Evolutionary conservation across 2,888 invertebrate genomes (phyloP).

Genomic region (Pedicia rivosa): DNA sequence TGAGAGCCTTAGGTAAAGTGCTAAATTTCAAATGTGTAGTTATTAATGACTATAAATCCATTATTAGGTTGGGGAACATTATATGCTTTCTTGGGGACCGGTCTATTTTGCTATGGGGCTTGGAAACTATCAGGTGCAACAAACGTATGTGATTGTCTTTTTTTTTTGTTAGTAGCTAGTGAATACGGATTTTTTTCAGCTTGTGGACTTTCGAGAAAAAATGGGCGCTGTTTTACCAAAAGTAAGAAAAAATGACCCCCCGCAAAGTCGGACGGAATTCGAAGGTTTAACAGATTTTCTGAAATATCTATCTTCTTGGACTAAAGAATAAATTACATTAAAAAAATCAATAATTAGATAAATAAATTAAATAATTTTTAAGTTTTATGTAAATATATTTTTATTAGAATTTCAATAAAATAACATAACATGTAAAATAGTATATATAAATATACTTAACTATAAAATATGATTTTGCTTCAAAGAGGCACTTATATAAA

Average conservation of each 20-base stretch:
- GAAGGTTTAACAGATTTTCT: conserved; percentile 69
- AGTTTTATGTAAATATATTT: not conserved
- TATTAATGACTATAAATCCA: no score
- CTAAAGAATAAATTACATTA: conserved; percentile 19
- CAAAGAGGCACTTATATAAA: no score
- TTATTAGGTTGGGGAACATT: conserved; percentile 80
- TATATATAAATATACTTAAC: no score
- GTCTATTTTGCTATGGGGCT: conserved; percentile 60
- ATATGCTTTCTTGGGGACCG: conserved; percentile 74
- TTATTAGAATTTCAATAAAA: not conserved
- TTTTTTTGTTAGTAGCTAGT: not conserved
- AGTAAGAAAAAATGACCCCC: conserved; percentile 60
- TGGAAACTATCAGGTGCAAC: conserved; percentile 82
- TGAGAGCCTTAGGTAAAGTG: conserved; percentile 71
- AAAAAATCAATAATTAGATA: not conserved
- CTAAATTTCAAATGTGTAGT: no score
- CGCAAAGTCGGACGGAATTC: conserved; percentile 75
- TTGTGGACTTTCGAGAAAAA: conserved; percentile 67
- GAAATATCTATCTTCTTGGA: conserved; percentile 48
- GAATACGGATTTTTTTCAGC: conserved; percentile 33
- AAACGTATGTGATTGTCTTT: conserved; percentile 40
- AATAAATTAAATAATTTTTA: no score
- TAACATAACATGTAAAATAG: no score
- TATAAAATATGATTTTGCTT: no score
- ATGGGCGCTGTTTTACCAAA: conserved; percentile 61